These are phyloP conservation scores for Clarias pachynema DNA, from an alignment of 2,797 vertebrate species.

Conservation along the genomic window DNA sequence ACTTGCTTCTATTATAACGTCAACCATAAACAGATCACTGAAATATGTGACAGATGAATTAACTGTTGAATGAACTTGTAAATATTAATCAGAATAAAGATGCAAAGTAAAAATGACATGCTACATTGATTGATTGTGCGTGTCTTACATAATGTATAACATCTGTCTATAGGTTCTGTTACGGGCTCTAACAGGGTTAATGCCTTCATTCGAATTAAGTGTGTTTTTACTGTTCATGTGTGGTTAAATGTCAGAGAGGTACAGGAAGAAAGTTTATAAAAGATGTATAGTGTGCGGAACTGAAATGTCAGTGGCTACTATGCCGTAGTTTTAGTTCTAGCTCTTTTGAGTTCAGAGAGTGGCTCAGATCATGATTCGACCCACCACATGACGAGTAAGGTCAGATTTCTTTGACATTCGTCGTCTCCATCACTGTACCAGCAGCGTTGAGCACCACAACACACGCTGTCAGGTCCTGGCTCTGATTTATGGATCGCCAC, in stretches of 20 bases:
- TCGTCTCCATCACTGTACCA: slow-evolving; percentile 59
- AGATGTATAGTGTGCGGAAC: slow-evolving; percentile 85
- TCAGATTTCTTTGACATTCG: slow-evolving; percentile 77
- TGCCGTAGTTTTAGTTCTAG: slow-evolving; percentile 73
- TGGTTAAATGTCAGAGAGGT: slow-evolving; percentile 63
- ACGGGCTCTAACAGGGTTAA: slow-evolving; percentile 25
- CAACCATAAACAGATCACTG: background rate
- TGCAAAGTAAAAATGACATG: background rate
- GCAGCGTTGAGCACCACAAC: slow-evolving; percentile 59
- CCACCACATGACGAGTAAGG: slow-evolving; percentile 72
- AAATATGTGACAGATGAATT: slow-evolving; percentile 21
- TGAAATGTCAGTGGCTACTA: slow-evolving; percentile 69
- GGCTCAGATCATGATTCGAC: slow-evolving; percentile 31
- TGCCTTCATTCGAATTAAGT: slow-evolving; percentile 9
- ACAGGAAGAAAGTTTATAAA: slow-evolving; percentile 77
- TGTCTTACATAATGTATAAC: background rate
- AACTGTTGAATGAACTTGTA: slow-evolving; percentile 5
- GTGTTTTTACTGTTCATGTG: background rate
- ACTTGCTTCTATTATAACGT: slow-evolving; percentile 20
- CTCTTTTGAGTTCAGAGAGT: slow-evolving; percentile 68
- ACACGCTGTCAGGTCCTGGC: slow-evolving; percentile 56
- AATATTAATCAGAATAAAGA: background rate
- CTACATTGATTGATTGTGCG: too few relatives aligned
- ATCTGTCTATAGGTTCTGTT: slow-evolving; percentile 21
- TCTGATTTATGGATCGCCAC: slow-evolving; percentile 65